These are phyloP conservation scores for Plusia festucae DNA, from an alignment of 2,888 invertebrate species.

Conservation along the genomic window DNA sequence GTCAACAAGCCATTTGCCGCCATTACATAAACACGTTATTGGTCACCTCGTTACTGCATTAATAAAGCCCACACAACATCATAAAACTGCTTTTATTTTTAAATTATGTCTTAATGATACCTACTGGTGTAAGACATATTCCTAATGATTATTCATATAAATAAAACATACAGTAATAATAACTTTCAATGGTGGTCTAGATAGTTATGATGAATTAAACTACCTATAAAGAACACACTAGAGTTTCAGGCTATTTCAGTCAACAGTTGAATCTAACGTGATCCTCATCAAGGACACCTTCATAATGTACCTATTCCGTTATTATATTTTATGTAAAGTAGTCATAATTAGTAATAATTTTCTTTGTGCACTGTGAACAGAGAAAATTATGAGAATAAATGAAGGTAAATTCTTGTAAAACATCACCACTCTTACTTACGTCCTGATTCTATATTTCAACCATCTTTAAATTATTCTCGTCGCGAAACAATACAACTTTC, in stretches of 20 bases:
- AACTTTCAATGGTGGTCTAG: too few species aligned
- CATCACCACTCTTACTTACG: slow-evolving; percentile 19
- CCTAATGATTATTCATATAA: not conserved
- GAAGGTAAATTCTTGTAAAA: too few species aligned
- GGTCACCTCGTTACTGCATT: slow-evolving; percentile 39
- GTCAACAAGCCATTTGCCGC: not conserved
- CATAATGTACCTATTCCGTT: too few species aligned
- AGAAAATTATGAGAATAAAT: too few species aligned
- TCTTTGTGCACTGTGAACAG: too few species aligned
- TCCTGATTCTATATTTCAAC: slow-evolving; percentile 32
- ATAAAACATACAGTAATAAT: not conserved
- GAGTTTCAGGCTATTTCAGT: too few species aligned
- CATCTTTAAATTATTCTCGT: slow-evolving; percentile 40
- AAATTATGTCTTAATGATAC: slow-evolving; percentile 9
- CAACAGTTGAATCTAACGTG: too few species aligned
- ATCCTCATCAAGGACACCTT: too few species aligned
- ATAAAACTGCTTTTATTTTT: slow-evolving; percentile 25
- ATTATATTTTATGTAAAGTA: too few species aligned
- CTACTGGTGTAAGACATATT: slow-evolving; percentile 10
- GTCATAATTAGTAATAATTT: too few species aligned
- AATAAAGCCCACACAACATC: slow-evolving; percentile 32
- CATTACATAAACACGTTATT: slow-evolving; percentile 34
- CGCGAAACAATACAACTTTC: slow-evolving; percentile 54
- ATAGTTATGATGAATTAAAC: too few species aligned
- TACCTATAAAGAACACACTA: too few species aligned